These are phyloP conservation scores for Sycophaga agraensis DNA, from an alignment of 1,140 invertebrate genomes.

Conservation along the genomic window DNA sequence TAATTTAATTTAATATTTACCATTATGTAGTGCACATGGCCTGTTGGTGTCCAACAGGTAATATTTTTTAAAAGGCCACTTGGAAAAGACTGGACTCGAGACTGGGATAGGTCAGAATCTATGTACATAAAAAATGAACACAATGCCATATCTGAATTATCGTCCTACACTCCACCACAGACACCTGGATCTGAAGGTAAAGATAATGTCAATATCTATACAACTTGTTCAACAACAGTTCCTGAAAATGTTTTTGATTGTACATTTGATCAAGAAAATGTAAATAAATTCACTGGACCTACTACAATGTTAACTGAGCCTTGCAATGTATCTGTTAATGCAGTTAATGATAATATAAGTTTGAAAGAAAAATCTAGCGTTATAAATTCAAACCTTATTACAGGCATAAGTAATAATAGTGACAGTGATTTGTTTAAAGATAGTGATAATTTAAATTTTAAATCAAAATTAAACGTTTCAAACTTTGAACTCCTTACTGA, in stretches of 20 bases:
- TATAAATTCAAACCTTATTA: too few species aligned
- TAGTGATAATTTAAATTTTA: background rate
- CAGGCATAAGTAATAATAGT: too few species aligned
- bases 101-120: slow-evolving; percentile 21
- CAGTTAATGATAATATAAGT: background rate
- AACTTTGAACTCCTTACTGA: too few species aligned
- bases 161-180: slow-evolving; percentile 38
- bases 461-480: background rate
- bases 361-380: background rate
- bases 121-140: slow-evolving; percentile 5
- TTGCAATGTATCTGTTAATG: background rate
- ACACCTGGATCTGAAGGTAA: slow-evolving; percentile 32
- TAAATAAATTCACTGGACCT: background rate
- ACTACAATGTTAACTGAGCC: background rate
- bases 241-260: background rate
- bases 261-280: background rate
- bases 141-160: slow-evolving; percentile 24
- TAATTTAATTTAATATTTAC: background rate
- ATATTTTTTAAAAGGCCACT: slow-evolving; percentile 27
- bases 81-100: slow-evolving; percentile 26
- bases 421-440: too few species aligned
- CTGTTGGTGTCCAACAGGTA: slow-evolving; percentile 29
- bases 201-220: background rate
- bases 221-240: background rate
- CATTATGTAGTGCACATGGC: slow-evolving; percentile 38